Evolutionary conservation across 2,113 vertebrate genomes (phyloP).

Genomic region (Lipotes vexillifer): DNA sequence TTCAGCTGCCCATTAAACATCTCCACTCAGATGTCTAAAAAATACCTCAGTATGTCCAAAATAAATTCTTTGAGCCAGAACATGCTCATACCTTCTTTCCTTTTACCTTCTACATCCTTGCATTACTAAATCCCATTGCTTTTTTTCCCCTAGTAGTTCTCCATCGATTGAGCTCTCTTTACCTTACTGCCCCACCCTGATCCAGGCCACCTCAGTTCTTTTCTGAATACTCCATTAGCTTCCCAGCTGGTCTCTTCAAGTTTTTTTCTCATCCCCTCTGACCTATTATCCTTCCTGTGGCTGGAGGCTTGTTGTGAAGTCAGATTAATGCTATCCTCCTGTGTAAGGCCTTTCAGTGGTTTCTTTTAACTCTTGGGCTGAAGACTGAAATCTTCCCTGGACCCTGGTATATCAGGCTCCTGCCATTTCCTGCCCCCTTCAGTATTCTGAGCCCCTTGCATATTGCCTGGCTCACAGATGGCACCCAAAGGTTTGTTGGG

Average conservation of each 20-base stretch:
- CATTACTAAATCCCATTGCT: background rate
- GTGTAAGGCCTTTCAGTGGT: background rate
- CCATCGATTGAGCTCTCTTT: background rate
- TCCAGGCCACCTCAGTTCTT: background rate
- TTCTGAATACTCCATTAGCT: background rate
- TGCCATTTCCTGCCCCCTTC: background rate
- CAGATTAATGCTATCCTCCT: background rate
- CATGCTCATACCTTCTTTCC: background rate
- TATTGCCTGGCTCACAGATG: background rate
- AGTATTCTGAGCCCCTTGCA: background rate
- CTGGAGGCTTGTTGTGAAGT: background rate
- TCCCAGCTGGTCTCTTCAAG: background rate
- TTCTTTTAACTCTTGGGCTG: background rate
- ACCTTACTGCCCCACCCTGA: background rate
- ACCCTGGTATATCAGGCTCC: background rate
- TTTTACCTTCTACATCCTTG: background rate
- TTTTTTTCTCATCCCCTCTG: background rate
- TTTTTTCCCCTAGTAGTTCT: background rate
- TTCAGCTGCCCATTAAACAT: background rate
- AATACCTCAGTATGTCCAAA: background rate
- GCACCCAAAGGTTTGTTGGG: background rate
- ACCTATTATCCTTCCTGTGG: background rate
- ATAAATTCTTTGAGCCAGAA: background rate
- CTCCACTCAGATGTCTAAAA: background rate
- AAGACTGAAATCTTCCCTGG: background rate